These are phyloP conservation scores for Columba janthina DNA, from an alignment of 2,113 vertebrate genomes.

Conservation along the genomic window DNA sequence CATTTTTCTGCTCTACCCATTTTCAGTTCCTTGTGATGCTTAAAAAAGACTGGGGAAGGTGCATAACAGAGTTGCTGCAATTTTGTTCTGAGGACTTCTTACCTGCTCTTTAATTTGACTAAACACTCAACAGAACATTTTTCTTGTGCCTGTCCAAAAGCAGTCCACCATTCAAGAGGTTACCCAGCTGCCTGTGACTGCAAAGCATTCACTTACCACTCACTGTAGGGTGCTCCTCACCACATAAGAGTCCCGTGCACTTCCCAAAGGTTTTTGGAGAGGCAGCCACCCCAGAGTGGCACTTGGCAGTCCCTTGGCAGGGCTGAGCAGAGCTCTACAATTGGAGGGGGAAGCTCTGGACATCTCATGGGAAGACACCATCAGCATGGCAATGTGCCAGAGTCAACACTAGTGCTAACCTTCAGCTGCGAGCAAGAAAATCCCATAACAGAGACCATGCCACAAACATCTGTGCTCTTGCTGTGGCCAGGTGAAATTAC, in stretches of 20 bases:
- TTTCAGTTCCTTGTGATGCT: not conserved
- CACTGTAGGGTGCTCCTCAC: not conserved
- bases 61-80: not conserved
- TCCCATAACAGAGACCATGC: accelerated
- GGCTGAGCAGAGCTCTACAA: not conserved
- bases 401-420: not conserved
- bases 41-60: not conserved
- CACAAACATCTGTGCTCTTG: not conserved
- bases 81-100: not conserved
- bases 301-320: not conserved
- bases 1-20: not conserved
- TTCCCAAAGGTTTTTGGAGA: not conserved
- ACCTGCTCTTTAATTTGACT: not conserved
- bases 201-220: not conserved
- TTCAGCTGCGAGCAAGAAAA: not conserved
- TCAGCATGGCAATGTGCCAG: not conserved
- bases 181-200: not conserved
- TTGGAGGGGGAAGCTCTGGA: not conserved
- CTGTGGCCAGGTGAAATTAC: not conserved
- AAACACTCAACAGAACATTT: not conserved
- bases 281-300: not conserved
- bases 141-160: not conserved
- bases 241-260: not conserved
- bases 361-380: not conserved
- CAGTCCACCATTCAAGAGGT: not conserved